Base-by-base conservation (phyloP, 1,140 invertebrate genomes). In the Drosophila novamexicana region DNA sequence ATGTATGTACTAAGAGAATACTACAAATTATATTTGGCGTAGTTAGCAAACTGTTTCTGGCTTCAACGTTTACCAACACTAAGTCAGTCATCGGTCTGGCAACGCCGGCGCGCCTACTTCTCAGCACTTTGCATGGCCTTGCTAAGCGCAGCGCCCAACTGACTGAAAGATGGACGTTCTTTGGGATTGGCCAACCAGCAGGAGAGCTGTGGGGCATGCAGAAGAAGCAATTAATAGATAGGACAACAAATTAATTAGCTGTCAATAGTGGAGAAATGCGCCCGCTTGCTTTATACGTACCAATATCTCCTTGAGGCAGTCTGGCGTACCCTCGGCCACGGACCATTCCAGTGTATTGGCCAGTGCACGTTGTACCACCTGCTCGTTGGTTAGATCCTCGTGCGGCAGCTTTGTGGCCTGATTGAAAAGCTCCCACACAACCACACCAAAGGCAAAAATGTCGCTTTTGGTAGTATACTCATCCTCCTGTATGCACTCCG, bases 391-490 rank as follows among this genome's bases (percentile, higher is more conserved):
- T 58, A 97, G 93, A 72, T 97, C 96, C 8, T 95, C 94, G 82
- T 98, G 97, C 0, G 98, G 98, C 45, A 98, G 93, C 79, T 97
- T 96, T 0, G 97, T 98, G 91, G 97, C 96, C 63, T 96, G 95
- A 91, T 83, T 92, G 79, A 91, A 93, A 56, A 94, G 93, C 93
- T 99, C 98, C 97, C 97, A 99, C 29, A 97, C 94, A 1, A 98
- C 93, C 12, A 96, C 96, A 0, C 96, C 97, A 91, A 96, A 99
- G 68, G 97, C 96, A 93, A 97, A 99, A 0, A 98, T 97, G 92
- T 99, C 98, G 91, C 97, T 98, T 91, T 98, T 98, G 5, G 96
- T 97, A 0, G 97, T 98, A 91, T 96, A 98, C 75, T 98, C 97
- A 75, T 98, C 97, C 92, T 98, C 97, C 70, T 96, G 94, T 1